phyloP scores from a whole-genome alignment of 92 coral and sea anemone genomes.

The Actinernus sp. region DNA sequence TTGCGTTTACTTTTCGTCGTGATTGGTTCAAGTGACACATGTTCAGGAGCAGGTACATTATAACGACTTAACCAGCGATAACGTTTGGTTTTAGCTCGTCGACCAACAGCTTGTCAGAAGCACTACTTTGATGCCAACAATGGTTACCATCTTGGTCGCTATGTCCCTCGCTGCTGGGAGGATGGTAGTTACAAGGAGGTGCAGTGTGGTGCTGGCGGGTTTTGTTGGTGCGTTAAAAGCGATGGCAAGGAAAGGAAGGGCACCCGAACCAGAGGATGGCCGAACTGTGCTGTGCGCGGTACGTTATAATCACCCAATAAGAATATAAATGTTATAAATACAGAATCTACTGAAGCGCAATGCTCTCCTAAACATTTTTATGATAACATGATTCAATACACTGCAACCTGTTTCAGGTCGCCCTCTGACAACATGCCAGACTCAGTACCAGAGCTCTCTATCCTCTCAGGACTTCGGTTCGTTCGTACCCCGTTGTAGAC shows the following conservation, averaged over 20 bases:
- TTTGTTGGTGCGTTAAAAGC: conserved; percentile 81
- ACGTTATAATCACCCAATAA: no score
- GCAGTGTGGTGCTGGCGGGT: conserved; percentile 73
- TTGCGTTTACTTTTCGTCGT: no score
- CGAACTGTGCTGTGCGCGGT: conserved; percentile 73
- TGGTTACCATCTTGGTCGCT: conserved; percentile 53
- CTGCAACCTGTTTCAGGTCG: conserved; percentile 75
- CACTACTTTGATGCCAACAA: conserved; percentile 45
- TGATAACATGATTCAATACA: no score
- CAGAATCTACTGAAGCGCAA: no score
- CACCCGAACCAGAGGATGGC: conserved; percentile 52
- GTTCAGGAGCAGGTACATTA: no score
- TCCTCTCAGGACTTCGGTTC: conserved; percentile 2
- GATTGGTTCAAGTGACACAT: no score
- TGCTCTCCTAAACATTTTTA: no score
- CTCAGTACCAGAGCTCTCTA: conserved; percentile 58
- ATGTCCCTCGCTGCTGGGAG: conserved; percentile 58
- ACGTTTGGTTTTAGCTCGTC: conserved; percentile 42
- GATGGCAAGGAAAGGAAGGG: conserved; percentile 48
- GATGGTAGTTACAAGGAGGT: conserved; percentile 82
- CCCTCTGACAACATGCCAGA: conserved; percentile 74
- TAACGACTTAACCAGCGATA: no score
- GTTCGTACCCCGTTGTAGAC: conserved; percentile 84
- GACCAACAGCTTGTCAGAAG: conserved; percentile 73
- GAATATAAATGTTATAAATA: no score